phyloP scores from a whole-genome alignment of 1,140 invertebrate species.

The Pseudomyrmex concolor region DNA sequence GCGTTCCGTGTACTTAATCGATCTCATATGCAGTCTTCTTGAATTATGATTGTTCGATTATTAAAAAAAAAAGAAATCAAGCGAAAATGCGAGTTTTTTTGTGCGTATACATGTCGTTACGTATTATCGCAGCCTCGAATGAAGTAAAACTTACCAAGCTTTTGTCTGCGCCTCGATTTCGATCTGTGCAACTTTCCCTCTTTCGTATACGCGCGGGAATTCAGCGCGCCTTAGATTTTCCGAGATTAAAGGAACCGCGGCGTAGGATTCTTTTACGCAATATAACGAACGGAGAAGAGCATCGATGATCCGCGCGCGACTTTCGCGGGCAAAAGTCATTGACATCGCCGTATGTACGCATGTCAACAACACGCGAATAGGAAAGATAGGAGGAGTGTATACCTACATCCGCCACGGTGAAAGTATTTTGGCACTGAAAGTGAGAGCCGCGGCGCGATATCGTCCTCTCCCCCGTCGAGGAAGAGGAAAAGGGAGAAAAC shows the following conservation, averaged over 20 bases:
- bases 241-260: conserved; percentile 17
- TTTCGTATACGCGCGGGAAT: neutral
- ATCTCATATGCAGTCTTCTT: too few relatives aligned
- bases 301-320: conserved; percentile 48
- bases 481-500: neutral
- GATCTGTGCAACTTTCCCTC: conserved; percentile 10
- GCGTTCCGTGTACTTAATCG: too few relatives aligned
- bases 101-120: too few relatives aligned
- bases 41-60: too few relatives aligned
- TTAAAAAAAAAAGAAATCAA: too few relatives aligned
- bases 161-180: neutral
- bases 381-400: conserved; percentile 43
- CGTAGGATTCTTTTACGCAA: conserved; percentile 49
- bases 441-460: conserved; percentile 65
- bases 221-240: neutral
- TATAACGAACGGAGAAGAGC: conserved; percentile 28
- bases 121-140: too few relatives aligned
- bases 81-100: too few relatives aligned
- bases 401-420: conserved; percentile 58
- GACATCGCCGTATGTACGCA: conserved; percentile 51
- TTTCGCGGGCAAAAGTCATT: conserved; percentile 67
- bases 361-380: conserved; percentile 23
- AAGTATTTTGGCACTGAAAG: conserved; percentile 76
- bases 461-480: neutral
- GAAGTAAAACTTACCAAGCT: too few relatives aligned